phyloP scores from a whole-genome alignment of 2,888 invertebrate genomes.

The Isotomurus palustris region DNA sequence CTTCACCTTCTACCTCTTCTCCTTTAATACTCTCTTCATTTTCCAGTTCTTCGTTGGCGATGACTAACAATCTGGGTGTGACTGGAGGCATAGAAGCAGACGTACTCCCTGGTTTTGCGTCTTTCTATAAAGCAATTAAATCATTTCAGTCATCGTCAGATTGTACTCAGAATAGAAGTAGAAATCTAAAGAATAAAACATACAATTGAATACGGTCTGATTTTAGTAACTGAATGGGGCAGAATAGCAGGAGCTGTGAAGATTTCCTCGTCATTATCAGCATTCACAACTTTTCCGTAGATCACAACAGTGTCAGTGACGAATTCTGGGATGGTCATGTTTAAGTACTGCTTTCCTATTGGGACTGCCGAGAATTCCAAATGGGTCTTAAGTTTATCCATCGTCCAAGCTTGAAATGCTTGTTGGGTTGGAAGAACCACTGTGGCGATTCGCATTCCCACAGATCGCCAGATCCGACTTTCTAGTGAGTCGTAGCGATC shows the following conservation, averaged over 20 bases:
- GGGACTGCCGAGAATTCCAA: slow-evolving; percentile 59
- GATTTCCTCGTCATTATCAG: slow-evolving; percentile 54
- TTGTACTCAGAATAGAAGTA: not conserved
- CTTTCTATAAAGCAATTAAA: not conserved
- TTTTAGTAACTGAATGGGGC: slow-evolving; percentile 52
- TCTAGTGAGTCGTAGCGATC: slow-evolving; percentile 55
- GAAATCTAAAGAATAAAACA: not conserved
- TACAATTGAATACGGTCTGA: slow-evolving; percentile 12
- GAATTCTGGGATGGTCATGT: slow-evolving; percentile 56
- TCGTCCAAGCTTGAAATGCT: slow-evolving; percentile 55
- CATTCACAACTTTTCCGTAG: slow-evolving; percentile 58
- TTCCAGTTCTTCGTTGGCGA: slow-evolving; percentile 25
- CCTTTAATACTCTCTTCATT: too few relatives aligned
- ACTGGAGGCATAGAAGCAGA: slow-evolving; percentile 8
- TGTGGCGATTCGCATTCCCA: slow-evolving; percentile 57
- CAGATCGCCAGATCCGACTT: slow-evolving; percentile 59
- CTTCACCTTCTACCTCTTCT: slow-evolving; percentile 1
- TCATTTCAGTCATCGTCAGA: not conserved
- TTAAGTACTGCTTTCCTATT: slow-evolving; percentile 54
- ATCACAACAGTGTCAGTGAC: slow-evolving; percentile 59
- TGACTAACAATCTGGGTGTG: slow-evolving; percentile 18
- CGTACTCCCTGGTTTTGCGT: not conserved
- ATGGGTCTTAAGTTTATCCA: slow-evolving; percentile 56
- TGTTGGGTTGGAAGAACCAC: slow-evolving; percentile 57
- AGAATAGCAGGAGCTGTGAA: slow-evolving; percentile 59